Percentiles rank a stretch among this genome's conserved stretches.
Evolutionary conservation across 1,140 invertebrate species (phyloP).

Genomic region (Heterodera carotae): DNA sequence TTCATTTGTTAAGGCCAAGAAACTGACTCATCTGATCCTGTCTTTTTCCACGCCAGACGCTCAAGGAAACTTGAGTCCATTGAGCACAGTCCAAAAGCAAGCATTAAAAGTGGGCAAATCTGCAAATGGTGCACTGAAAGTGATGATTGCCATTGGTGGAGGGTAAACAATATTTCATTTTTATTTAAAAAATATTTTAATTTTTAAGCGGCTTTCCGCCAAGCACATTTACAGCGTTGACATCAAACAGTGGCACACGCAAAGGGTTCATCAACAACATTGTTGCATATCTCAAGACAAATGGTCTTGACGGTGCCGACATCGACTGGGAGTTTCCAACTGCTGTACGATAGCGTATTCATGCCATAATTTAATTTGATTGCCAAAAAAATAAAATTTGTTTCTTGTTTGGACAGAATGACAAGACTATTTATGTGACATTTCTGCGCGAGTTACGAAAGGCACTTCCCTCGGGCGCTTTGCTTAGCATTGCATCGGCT

Average conservation of each 20-base stretch:
- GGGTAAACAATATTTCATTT: neutral
- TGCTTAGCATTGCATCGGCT: neutral
- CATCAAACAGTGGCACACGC: neutral
- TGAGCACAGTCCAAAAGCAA: neutral
- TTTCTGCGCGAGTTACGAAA: neutral
- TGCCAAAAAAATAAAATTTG: too few relatives aligned
- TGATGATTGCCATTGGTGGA: neutral
- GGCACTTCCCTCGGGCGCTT: neutral
- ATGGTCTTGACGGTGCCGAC: neutral
- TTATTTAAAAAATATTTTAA: neutral
- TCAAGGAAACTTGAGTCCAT: neutral
- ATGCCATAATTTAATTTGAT: too few relatives aligned
- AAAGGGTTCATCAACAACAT: neutral
- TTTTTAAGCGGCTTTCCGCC: neutral
- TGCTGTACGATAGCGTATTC: neutral
- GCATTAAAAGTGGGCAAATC: neutral
- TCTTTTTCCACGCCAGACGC: neutral
- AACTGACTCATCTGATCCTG: neutral
- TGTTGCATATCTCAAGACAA: neutral
- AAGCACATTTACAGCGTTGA: neutral
- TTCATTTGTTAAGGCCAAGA: slow-evolving; percentile 4
- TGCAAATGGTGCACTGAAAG: neutral
- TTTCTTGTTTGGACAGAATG: neutral
- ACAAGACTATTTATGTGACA: neutral
- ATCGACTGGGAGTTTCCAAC: slow-evolving; percentile 1